These are phyloP conservation scores for Falco concolor DNA, from an alignment of 2,797 vertebrate genomes.

Conservation along the genomic window DNA sequence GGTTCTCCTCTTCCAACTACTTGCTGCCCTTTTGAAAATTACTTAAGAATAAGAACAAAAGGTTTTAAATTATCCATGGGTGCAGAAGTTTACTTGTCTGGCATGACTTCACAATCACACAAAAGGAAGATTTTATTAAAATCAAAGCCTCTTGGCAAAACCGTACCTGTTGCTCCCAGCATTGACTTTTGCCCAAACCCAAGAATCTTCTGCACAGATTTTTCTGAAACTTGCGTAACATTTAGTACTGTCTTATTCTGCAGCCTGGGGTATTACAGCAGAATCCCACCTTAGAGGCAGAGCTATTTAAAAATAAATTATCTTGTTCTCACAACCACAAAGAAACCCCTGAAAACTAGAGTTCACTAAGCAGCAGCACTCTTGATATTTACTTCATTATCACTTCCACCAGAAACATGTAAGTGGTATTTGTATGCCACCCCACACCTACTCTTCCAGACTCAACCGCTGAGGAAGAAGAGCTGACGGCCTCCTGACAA, in stretches of 20 bases:
- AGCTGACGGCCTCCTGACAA: background rate
- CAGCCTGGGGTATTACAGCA: background rate
- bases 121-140: background rate
- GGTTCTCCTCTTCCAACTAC: background rate
- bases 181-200: background rate
- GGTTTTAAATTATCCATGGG: background rate
- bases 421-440: rapidly evolving
- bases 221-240: background rate
- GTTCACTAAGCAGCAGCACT: background rate
- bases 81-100: background rate
- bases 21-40: background rate
- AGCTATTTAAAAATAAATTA: background rate
- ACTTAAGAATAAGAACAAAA: background rate
- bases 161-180: background rate
- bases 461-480: background rate
- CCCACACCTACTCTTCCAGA: background rate
- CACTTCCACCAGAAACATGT: background rate
- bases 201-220: background rate
- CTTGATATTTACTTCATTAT: background rate
- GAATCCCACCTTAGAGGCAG: background rate
- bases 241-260: background rate
- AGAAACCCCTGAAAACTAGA: background rate
- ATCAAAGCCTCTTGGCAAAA: background rate
- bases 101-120: background rate
- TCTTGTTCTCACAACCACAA: background rate